These are phyloP conservation scores for Otolemur garnettii DNA, from an alignment of 2,113 vertebrate species.

Conservation along the genomic window DNA sequence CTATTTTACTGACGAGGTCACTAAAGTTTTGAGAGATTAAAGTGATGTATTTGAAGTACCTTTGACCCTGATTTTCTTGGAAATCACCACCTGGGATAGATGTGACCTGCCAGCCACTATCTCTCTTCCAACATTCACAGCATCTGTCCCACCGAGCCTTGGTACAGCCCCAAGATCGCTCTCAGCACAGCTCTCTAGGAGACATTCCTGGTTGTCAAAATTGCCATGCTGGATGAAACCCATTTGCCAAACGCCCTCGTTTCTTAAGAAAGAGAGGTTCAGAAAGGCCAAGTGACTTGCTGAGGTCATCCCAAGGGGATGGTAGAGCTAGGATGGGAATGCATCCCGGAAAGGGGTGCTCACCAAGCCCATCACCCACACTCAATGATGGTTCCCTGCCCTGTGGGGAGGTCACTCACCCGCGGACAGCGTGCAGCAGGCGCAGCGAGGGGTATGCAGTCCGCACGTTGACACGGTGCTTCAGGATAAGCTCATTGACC, in stretches of 20 bases:
- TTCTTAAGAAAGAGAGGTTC: neutral
- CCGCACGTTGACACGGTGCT: constrained; percentile 92
- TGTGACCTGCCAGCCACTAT: neutral
- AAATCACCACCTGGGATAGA: neutral
- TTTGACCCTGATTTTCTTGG: neutral
- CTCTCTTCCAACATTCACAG: neutral
- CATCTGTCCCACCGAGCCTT: neutral
- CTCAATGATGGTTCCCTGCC: accelerated
- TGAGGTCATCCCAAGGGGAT: neutral
- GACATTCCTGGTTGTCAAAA: accelerated
- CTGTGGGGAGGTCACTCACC: constrained; percentile 88
- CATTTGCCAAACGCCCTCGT: accelerated
- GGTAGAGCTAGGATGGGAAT: neutral
- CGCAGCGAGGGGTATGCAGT: constrained; percentile 97
- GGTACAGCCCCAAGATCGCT: neutral
- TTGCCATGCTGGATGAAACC: neutral
- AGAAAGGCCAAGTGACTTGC: neutral
- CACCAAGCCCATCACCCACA: accelerated
- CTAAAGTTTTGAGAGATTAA: neutral
- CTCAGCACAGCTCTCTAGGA: neutral
- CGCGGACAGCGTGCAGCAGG: constrained; percentile 96
- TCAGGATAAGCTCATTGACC: constrained; percentile 95
- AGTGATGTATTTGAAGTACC: neutral
- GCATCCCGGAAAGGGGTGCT: neutral
- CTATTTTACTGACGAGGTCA: neutral